phyloP scores from a whole-genome alignment of 2,888 invertebrate genomes.

The Cryptus viduatorius region DNA sequence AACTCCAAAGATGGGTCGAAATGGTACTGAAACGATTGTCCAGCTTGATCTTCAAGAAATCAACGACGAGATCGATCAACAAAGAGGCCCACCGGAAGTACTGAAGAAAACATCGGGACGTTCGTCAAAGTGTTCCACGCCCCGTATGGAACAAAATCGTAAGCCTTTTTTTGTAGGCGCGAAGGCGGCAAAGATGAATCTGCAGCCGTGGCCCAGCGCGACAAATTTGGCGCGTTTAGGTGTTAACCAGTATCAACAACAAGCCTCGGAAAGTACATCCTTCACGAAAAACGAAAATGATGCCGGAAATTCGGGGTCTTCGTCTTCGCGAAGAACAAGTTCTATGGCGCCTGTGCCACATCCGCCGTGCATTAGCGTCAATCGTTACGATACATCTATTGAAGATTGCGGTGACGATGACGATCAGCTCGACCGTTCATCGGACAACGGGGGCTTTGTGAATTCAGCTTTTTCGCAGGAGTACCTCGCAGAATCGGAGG shows the following conservation, averaged over 20 bases:
- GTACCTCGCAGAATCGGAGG: constrained; percentile 52
- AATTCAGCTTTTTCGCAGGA: constrained; percentile 77
- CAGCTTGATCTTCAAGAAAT: constrained; percentile 79
- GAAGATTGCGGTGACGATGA: constrained; percentile 57
- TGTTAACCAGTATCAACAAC: constrained; percentile 63
- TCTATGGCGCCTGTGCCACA: constrained; percentile 28
- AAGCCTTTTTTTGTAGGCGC: constrained; percentile 77
- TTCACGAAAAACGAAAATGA: constrained; percentile 54
- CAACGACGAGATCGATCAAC: constrained; percentile 56
- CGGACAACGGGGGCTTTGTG: constrained; percentile 69
- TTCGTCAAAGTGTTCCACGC: constrained; percentile 60
- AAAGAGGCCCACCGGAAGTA: constrained; percentile 73
- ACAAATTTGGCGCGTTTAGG: constrained; percentile 75
- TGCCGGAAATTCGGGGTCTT: constrained; percentile 13
- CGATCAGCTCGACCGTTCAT: constrained; percentile 34
- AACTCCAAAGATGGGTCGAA: constrained; percentile 77
- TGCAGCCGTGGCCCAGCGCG: constrained; percentile 82
- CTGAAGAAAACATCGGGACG: constrained; percentile 73
- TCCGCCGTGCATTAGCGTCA: constrained; percentile 64
- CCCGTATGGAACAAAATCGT: constrained; percentile 74
- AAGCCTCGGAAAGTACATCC: constrained; percentile 55
- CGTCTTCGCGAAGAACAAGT: constrained; percentile 34
- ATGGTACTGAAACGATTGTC: constrained; percentile 81
- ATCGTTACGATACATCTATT: constrained; percentile 53
- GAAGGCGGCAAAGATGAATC: constrained; percentile 70